phyloP scores from a whole-genome alignment of 1,140 invertebrate genomes.

The Oreohelix idahoensis region DNA sequence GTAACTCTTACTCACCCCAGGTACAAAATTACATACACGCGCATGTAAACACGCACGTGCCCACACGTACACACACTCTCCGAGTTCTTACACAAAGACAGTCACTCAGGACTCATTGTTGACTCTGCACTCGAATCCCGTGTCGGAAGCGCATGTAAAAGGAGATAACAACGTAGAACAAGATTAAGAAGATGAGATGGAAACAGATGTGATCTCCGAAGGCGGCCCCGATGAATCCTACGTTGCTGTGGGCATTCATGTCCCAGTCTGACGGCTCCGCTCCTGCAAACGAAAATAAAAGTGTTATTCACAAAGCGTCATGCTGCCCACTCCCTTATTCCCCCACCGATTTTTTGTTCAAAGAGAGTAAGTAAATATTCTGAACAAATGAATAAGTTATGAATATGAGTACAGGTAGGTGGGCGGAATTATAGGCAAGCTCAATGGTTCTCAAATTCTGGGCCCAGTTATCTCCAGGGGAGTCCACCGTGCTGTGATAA shows the following conservation, averaged over 20 bases:
- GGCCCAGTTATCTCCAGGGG: too few relatives aligned
- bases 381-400: background rate
- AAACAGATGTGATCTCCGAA: slow-evolving; percentile 35
- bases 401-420: background rate
- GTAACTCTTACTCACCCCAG: too few relatives aligned
- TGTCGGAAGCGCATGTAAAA: background rate
- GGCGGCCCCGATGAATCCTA: slow-evolving; percentile 21
- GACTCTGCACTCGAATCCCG: slow-evolving; percentile 6
- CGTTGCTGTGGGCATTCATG: slow-evolving; percentile 15
- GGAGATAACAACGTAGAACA: slow-evolving; percentile 1
- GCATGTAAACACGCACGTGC: too few relatives aligned
- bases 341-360: background rate
- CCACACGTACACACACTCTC: too few relatives aligned
- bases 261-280: slow-evolving; percentile 12
- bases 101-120: too few relatives aligned
- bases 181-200: slow-evolving; percentile 21
- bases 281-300: slow-evolving; percentile 13
- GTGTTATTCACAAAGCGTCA: too few relatives aligned
- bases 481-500: too few relatives aligned
- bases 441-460: too few relatives aligned
- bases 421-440: too few relatives aligned
- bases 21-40: too few relatives aligned
- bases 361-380: background rate
- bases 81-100: too few relatives aligned
- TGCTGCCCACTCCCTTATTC: too few relatives aligned